Percentiles rank a stretch among this genome's conserved stretches.
phyloP scores from a whole-genome alignment of 2,113 vertebrate species.

The Xiphophorus maculatus region DNA sequence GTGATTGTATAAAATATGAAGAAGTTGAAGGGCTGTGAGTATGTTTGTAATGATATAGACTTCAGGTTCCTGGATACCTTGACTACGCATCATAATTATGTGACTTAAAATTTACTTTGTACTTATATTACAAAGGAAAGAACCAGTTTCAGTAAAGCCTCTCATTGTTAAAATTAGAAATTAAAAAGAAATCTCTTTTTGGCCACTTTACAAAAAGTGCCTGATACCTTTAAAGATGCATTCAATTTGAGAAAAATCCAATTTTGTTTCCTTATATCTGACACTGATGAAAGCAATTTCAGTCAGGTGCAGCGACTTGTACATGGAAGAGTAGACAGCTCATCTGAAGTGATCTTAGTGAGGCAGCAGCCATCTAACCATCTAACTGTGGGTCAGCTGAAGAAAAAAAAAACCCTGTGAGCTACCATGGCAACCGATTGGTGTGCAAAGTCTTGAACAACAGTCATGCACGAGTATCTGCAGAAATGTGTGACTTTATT shows the following conservation, averaged over 20 bases:
- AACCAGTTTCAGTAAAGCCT: background rate
- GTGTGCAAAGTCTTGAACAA: constrained; percentile 57
- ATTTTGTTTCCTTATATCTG: background rate
- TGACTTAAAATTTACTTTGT: background rate
- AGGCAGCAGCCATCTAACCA: constrained; percentile 59
- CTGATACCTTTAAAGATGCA: background rate
- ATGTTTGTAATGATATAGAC: background rate
- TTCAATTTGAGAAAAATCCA: background rate
- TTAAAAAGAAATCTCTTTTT: background rate
- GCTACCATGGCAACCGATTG: constrained; percentile 68
- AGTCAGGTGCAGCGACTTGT: constrained; percentile 7
- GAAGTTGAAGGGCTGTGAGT: background rate
- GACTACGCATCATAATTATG: background rate
- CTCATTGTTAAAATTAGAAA: background rate
- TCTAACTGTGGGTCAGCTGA: constrained; percentile 52
- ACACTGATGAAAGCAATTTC: constrained; percentile 1
- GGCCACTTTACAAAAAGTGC: background rate
- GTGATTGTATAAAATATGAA: background rate
- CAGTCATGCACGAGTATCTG: constrained; percentile 38
- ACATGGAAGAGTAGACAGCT: constrained; percentile 27
- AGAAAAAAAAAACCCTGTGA: constrained; percentile 45
- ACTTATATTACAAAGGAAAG: background rate
- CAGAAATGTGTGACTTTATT: constrained; percentile 38
- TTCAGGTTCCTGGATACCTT: no score
- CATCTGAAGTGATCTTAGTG: constrained; percentile 38